Percentiles rank a stretch among this genome's conserved stretches.
These are phyloP conservation scores for Watsonalla binaria DNA, from an alignment of 2,888 invertebrate species.

Conservation along the genomic window DNA sequence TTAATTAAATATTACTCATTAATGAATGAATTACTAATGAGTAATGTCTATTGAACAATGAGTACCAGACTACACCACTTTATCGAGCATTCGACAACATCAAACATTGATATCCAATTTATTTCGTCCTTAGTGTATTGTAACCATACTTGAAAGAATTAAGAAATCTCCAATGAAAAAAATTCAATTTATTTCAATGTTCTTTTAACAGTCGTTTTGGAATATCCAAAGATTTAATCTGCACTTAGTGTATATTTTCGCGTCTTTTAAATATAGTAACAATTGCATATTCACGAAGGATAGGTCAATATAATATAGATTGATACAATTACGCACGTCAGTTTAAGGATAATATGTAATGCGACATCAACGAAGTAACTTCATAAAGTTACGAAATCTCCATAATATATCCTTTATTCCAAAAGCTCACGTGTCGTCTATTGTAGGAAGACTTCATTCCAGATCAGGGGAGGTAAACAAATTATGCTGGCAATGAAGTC, in stretches of 20 bases:
- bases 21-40: too few species aligned
- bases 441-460: background rate
- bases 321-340: background rate
- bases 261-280: background rate
- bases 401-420: too few species aligned
- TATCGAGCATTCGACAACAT: background rate
- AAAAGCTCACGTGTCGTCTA: background rate
- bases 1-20: background rate
- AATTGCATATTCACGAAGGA: background rate
- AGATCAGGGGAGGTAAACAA: background rate
- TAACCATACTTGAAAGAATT: too few species aligned
- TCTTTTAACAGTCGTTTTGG: too few species aligned
- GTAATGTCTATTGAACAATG: too few species aligned
- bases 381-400: too few species aligned
- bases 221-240: too few species aligned
- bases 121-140: too few species aligned
- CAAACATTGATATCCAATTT: background rate
- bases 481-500: background rate
- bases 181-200: too few species aligned
- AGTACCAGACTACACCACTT: background rate
- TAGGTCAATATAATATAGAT: background rate
- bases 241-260: too few species aligned
- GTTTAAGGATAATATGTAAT: background rate
- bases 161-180: too few species aligned
- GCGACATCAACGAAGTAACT: background rate